Base-by-base conservation (phyloP, 2,797 vertebrate genomes). In the Malacoraja senta region DNA sequence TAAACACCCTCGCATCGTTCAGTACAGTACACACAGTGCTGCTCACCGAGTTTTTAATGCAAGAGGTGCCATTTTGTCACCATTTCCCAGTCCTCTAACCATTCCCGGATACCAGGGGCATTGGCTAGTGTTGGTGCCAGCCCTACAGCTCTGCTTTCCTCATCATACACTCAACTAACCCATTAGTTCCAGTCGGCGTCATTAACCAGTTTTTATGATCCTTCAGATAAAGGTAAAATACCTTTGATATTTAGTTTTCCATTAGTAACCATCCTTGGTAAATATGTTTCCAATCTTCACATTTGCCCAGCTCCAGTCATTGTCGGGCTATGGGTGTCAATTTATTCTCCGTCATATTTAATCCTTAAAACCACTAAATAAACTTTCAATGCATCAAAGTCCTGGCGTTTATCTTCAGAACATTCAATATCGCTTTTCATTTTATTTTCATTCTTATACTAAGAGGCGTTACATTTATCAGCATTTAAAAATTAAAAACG, bases 201-300 rank as follows among this genome's bases (percentile, higher is more conserved):
- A 1, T 35, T 35, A 35, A 12, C 17, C 71, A 0, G 8, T n/a
- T 35, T 86, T 86, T 32, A 24, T 68, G n/a, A 17, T 68, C 65
- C n/a, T 38, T 68, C 61, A 32, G 29, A 35, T 88, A 35, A 35
- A 68, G 35, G 84, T 19, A 88, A 88, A 2, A 9, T 35, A 21
- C 84, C 35, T 84, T 84, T 84, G 26, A 61, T 61, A 84, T 61
- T 58, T 84, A 88, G 24, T 88, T 32, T 65, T 63, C 61, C 84
- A 32, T 6, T 32, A 2, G 13, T 88, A 88, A 65, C 35, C 32
- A 35, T 32, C 61, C 84, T 88, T 9, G 7, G 13, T 68, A 68
- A n/a, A 68, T 35, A 68, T 68, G 17, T 65, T 68, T 65, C 24
- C 63, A 65, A 68, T 88, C 8, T 65, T 17, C 29, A 35, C 7